phyloP scores from a whole-genome alignment of 1,140 invertebrate species.

The Papilio dardanus region DNA sequence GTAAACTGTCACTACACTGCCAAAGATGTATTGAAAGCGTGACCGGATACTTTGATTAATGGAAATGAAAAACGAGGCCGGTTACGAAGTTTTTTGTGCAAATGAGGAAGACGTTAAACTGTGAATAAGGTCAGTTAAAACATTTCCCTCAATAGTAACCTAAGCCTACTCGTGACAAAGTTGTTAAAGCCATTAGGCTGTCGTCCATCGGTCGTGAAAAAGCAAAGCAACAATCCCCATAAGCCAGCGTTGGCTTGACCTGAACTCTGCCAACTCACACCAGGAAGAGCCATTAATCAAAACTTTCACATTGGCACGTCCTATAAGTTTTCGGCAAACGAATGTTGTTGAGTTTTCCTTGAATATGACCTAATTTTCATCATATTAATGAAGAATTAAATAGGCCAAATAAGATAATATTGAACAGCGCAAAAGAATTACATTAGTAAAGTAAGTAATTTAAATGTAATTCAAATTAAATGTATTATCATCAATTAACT shows the following conservation, averaged over 20 bases:
- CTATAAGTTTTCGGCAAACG: not conserved
- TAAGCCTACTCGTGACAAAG: not conserved
- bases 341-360: not conserved
- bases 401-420: not conserved
- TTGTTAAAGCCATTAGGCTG: not conserved
- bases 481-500: too few relatives aligned
- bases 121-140: not conserved
- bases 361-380: not conserved
- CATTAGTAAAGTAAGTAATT: too few relatives aligned
- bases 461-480: too few relatives aligned
- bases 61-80: not conserved
- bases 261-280: conserved; percentile 9
- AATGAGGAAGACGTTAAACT: not conserved
- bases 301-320: not conserved
- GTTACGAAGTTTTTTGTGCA: not conserved
- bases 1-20: conserved; percentile 22
- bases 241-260: not conserved
- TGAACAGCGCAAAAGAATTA: not conserved
- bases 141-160: not conserved
- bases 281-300: conserved; percentile 14
- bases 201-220: not conserved
- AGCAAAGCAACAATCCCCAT: not conserved
- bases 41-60: conserved; percentile 21
- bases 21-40: conserved; percentile 13
- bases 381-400: not conserved